A percentile compares a stretch with the other conserved stretches of the same genome.
Conservation (phyloP, 2,113 vertebrate genomes). For the Anoplopoma fimbria region DNA sequence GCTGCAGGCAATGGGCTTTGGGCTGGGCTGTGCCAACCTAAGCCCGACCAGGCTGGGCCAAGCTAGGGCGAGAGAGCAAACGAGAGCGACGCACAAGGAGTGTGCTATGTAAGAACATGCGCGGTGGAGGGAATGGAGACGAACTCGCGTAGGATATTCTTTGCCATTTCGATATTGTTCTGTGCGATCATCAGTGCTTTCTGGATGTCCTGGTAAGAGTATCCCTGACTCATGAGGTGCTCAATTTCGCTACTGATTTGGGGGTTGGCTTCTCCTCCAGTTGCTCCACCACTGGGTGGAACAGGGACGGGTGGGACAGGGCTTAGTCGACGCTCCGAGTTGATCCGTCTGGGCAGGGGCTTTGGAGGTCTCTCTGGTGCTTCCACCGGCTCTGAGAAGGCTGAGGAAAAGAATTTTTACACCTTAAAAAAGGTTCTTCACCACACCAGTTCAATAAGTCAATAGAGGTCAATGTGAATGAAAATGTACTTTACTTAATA, state of each 20-base stretch:
- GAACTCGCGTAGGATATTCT: slow-evolving; percentile 97
- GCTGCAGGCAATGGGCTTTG: slow-evolving; percentile 60
- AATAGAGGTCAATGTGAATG: background rate
- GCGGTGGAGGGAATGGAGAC: slow-evolving; percentile 94
- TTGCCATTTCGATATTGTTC: slow-evolving; percentile 99
- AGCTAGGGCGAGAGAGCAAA: slow-evolving; percentile 60
- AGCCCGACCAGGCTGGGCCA: slow-evolving; percentile 62
- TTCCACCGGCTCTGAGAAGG: slow-evolving; percentile 85
- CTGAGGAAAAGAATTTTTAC: slow-evolving; percentile 67
- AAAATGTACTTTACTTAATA: background rate
- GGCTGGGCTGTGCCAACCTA: slow-evolving; percentile 52
- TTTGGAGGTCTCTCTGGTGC: slow-evolving; percentile 96
- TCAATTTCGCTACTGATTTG: slow-evolving; percentile 96
- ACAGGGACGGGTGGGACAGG: slow-evolving; percentile 80
- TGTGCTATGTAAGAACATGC: slow-evolving; percentile 94
- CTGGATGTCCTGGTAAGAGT: slow-evolving; percentile 99
- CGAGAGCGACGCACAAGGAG: slow-evolving; percentile 9
- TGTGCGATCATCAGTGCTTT: slow-evolving; percentile 98
- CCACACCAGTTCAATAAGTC: background rate
- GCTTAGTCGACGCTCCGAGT: slow-evolving; percentile 90
- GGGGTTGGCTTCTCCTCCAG: slow-evolving; percentile 75
- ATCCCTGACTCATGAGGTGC: slow-evolving; percentile 95
- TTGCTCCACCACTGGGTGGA: slow-evolving; percentile 30
- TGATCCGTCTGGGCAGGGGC: slow-evolving; percentile 93
- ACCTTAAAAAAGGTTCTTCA: background rate